A percentile compares a stretch with the other conserved stretches of the same genome.
phyloP scores from a whole-genome alignment of 1,140 invertebrate genomes.

The Lordiphosa collinella region DNA sequence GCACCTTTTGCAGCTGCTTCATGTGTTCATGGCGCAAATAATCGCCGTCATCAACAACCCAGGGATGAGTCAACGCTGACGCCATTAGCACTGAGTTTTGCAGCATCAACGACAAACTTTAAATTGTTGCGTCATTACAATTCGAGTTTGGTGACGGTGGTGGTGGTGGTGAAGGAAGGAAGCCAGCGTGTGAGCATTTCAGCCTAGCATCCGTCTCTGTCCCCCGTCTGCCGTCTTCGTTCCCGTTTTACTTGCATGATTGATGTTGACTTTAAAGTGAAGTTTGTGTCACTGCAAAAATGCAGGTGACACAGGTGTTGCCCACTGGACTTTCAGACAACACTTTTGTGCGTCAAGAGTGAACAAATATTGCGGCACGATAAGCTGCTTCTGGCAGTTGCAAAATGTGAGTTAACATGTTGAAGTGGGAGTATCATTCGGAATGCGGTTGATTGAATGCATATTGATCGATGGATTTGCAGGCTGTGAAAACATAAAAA shows the following conservation, averaged over 20 bases:
- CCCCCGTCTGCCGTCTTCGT: neutral
- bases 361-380: too few relatives aligned
- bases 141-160: conserved; percentile 43
- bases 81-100: conserved; percentile 75
- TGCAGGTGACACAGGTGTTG: too few relatives aligned
- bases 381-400: too few relatives aligned
- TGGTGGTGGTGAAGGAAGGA: conserved; percentile 25
- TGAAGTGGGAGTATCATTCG: too few relatives aligned
- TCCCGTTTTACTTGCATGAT: conserved; percentile 7
- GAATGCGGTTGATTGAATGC: too few relatives aligned
- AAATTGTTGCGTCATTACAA: conserved; percentile 76
- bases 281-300: conserved; percentile 8
- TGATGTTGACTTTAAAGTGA: conserved; percentile 21
- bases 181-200: conserved; percentile 28
- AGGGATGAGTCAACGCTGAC: conserved; percentile 49
- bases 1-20: conserved; percentile 8
- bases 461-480: too few relatives aligned
- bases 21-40: conserved; percentile 19
- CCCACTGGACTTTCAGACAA: neutral
- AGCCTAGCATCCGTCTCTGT: conserved; percentile 28
- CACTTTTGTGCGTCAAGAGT: too few relatives aligned
- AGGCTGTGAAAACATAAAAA: too few relatives aligned
- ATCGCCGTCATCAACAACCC: conserved; percentile 19
- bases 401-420: too few relatives aligned
- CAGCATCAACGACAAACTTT: conserved; percentile 76